These are phyloP conservation scores for Microchrysa polita DNA, from an alignment of 2,888 invertebrate genomes.

Conservation along the genomic window DNA sequence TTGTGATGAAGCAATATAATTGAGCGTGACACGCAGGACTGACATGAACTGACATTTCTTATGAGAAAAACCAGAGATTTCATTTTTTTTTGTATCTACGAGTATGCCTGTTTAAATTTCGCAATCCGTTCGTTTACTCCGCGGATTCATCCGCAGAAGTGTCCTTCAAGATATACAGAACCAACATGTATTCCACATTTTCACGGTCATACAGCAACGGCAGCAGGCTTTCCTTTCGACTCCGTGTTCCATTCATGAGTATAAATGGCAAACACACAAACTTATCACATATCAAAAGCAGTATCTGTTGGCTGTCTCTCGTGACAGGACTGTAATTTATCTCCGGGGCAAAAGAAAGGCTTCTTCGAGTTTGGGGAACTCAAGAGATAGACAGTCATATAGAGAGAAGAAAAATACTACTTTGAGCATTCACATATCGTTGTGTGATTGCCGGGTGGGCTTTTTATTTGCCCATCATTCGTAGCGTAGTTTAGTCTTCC, in stretches of 20 bases:
- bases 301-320: constrained; percentile 38
- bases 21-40: constrained; percentile 35
- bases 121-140: no score
- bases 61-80: background rate
- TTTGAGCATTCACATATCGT: background rate
- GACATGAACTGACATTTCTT: constrained; percentile 22
- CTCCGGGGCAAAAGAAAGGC: background rate
- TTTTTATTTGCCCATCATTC: no score
- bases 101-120: no score
- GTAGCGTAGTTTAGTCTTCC: no score
- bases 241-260: no score
- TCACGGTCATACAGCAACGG: constrained; percentile 26
- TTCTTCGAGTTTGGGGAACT: no score
- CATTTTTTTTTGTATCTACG: background rate
- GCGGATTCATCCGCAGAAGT: no score
- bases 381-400: no score
- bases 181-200: background rate
- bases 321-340: constrained; percentile 43
- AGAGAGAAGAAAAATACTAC: constrained; percentile 25
- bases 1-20: constrained; percentile 36
- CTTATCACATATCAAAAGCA: constrained; percentile 46
- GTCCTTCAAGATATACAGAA: no score
- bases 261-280: constrained; percentile 23
- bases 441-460: background rate
- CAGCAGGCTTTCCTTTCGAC: no score